A percentile compares a stretch with the other conserved stretches of the same genome.
phyloP scores from a whole-genome alignment of 1,140 invertebrate genomes.

The Homalodisca vitripennis region DNA sequence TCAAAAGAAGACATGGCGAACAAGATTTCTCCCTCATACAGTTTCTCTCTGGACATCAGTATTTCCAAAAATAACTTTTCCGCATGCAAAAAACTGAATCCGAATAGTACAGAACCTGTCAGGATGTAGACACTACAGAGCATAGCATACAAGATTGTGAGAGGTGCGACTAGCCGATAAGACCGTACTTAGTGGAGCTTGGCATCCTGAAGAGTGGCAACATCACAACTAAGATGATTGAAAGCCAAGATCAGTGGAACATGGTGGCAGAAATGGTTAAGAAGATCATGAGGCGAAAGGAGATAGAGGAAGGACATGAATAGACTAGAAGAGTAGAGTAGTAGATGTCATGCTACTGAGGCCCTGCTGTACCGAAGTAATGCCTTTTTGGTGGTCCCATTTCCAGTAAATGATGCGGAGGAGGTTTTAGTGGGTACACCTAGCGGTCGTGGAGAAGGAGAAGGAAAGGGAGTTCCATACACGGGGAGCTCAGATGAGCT shows the following conservation, averaged over 20 bases:
- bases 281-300: neutral
- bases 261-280: neutral
- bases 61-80: conserved; percentile 42
- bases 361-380: no score
- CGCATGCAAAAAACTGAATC: conserved; percentile 36
- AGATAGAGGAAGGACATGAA: neutral
- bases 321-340: neutral
- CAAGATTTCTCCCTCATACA: conserved; percentile 43
- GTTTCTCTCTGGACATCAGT: conserved; percentile 46
- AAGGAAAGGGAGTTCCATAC: no score
- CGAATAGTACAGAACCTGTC: conserved; percentile 33
- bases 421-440: no score
- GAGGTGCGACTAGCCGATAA: conserved; percentile 31
- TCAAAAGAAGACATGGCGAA: conserved; percentile 34
- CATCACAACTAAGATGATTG: neutral
- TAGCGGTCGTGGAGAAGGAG: no score
- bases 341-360: no score
- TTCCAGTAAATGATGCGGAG: no score
- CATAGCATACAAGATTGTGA: conserved; percentile 41
- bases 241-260: neutral
- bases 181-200: neutral
- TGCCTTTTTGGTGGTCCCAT: no score
- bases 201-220: neutral
- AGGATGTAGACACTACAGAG: conserved; percentile 38
- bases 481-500: no score